A percentile compares a stretch with the other conserved stretches of the same genome.
These are phyloP conservation scores for Phthorimaea operculella DNA, from an alignment of 1,140 invertebrate genomes.

Conservation along the genomic window DNA sequence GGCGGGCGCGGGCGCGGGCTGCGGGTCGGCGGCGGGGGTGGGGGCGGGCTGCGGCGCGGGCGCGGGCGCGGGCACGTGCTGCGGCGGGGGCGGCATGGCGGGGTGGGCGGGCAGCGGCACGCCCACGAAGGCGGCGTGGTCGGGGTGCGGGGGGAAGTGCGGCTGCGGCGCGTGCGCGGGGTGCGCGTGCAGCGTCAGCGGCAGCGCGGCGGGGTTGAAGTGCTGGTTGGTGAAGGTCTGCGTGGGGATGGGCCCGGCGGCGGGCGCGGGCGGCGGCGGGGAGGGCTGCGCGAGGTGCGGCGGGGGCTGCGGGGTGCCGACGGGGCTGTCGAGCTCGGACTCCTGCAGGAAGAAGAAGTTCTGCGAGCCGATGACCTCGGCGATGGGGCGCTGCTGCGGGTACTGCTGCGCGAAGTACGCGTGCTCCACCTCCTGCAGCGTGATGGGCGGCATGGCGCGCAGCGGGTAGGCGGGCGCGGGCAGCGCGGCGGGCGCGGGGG, in stretches of 20 bases:
- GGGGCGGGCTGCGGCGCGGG: slow-evolving; percentile 15
- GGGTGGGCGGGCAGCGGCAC: slow-evolving; percentile 27
- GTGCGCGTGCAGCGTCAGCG: slow-evolving; percentile 38
- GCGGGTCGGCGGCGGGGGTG: slow-evolving; percentile 7
- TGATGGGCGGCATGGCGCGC: slow-evolving; percentile 62
- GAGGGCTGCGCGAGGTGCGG: slow-evolving; percentile 63
- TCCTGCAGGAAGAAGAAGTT: slow-evolving; percentile 83
- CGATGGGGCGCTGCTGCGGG: slow-evolving; percentile 72
- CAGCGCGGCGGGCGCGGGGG: slow-evolving; percentile 50
- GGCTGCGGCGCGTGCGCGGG: slow-evolving; percentile 46
- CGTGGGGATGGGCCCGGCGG: too few species aligned
- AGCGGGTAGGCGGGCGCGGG: slow-evolving; percentile 58
- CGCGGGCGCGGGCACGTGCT: slow-evolving; percentile 19
- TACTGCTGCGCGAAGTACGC: slow-evolving; percentile 70
- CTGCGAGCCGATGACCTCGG: slow-evolving; percentile 77
- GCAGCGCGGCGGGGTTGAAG: slow-evolving; percentile 67
- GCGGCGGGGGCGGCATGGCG: slow-evolving; percentile 18
- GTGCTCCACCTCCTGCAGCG: slow-evolving; percentile 69
- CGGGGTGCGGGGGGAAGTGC: slow-evolving; percentile 50
- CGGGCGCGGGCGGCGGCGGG: slow-evolving; percentile 68
- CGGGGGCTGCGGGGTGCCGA: slow-evolving; percentile 61
- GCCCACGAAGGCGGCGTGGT: slow-evolving; percentile 30
- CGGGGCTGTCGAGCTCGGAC: slow-evolving; percentile 79
- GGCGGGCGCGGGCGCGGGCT: slow-evolving; percentile 19
- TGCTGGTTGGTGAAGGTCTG: slow-evolving; percentile 85